Evolutionary conservation across 2,888 invertebrate species (phyloP), one percentile per base, ranked within the genome.

Genomic region (Oscheius sp.): DNA sequence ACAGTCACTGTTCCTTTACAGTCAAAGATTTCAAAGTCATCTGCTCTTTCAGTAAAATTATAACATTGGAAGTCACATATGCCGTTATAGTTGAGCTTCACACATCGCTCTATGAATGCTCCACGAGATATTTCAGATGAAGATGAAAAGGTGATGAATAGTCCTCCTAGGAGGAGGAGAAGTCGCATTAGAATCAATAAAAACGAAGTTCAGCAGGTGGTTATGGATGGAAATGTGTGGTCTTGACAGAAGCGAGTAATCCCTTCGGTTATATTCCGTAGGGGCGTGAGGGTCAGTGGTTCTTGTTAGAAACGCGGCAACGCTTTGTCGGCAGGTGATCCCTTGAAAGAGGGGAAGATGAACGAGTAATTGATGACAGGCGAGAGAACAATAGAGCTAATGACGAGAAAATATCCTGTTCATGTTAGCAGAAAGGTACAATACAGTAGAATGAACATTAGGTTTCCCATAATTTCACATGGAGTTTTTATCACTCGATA

Each of bases 81-180:
- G n/a, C 32, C 32, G 54, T 54, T 22, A 20, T 6, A 32, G 20
- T 33, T 54, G 33, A 17, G n/a, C 32, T 32, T n/a, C n/a, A 54
- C 54, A 54, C 54, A 54, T 5, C 32, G 33, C 4, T 5, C 17
- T 32, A 54, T 54, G 54, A 54, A 54, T 14, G 32, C 54, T 24
- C 36, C 54, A 22, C 36, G 28, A n/a, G 28, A 28, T 26, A 22
- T 22, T 26, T n/a, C 26, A 26, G 28, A 54, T 47, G 17, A 9
- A 36, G 36, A 36, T 8, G 36, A 8, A 24, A 12, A 20, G n/a
- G 41, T 14, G 41, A 3, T 3, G 20, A 41, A 20, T 17, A 41
- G 41, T 6, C 4, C 41, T 20, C 41, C 41, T 4, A 41, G 20
- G 5, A 47, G 47, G 24, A 47, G 47, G 24, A 47, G 4, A 4